Evolutionary conservation across 2,888 invertebrate genomes (phyloP).

Genomic region (Drosophila siamana): DNA sequence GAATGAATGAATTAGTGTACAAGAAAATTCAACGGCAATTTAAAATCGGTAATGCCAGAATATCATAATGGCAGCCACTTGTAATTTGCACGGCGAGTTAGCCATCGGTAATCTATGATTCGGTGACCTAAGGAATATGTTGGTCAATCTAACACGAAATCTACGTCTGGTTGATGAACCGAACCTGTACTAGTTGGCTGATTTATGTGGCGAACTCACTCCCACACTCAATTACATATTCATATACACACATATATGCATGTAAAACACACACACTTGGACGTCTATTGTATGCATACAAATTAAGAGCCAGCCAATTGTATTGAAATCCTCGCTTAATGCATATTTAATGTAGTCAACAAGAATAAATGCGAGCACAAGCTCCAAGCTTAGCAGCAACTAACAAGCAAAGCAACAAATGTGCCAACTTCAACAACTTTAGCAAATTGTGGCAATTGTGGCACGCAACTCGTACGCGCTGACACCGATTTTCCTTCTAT

Average conservation of each 20-base stretch:
- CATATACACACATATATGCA: neutral
- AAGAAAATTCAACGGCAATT: slow-evolving; percentile 23
- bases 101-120: slow-evolving; percentile 45
- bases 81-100: slow-evolving; percentile 38
- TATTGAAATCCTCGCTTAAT: slow-evolving; percentile 60
- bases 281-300: slow-evolving; percentile 40
- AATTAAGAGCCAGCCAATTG: slow-evolving; percentile 44
- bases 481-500: slow-evolving; percentile 54
- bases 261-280: slow-evolving; percentile 1
- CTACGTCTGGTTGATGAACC: too few species aligned
- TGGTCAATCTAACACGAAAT: slow-evolving; percentile 7
- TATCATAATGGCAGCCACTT: slow-evolving; percentile 56
- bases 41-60: slow-evolving; percentile 34
- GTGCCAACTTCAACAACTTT: slow-evolving; percentile 24
- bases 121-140: slow-evolving; percentile 5
- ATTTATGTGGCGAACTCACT: slow-evolving; percentile 39
- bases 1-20: slow-evolving; percentile 7
- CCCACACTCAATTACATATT: slow-evolving; percentile 14
- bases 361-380: slow-evolving; percentile 28
- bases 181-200: slow-evolving; percentile 35
- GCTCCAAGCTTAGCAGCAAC: slow-evolving; percentile 13
- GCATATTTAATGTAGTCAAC: slow-evolving; percentile 72
- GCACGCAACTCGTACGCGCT: slow-evolving; percentile 65
- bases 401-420: slow-evolving; percentile 32
- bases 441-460: slow-evolving; percentile 28